Conservation (phyloP, 2,113 vertebrate genomes). For the Neogobius melanostomus region DNA sequence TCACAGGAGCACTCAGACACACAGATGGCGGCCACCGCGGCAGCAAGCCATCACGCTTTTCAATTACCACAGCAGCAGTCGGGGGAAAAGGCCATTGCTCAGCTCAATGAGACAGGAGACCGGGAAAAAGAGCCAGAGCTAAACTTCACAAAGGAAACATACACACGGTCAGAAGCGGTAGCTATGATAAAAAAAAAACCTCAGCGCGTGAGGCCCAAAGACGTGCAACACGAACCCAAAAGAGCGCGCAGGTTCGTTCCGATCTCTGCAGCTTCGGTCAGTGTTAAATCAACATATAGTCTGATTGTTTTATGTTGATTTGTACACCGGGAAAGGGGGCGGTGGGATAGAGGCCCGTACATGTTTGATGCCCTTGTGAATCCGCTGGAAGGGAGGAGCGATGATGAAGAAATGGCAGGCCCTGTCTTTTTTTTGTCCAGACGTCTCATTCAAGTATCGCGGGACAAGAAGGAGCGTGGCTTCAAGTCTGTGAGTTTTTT, state of each 20-base stretch:
- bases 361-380: slow-evolving; percentile 30
- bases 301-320: slow-evolving; percentile 60
- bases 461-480: neutral
- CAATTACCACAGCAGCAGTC: slow-evolving; percentile 69
- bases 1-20: slow-evolving; percentile 70
- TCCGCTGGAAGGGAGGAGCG: slow-evolving; percentile 13
- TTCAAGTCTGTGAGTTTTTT: neutral
- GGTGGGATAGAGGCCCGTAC: slow-evolving; percentile 9
- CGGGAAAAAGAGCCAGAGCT: slow-evolving; percentile 13
- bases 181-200: neutral
- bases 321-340: slow-evolving; percentile 26
- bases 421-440: slow-evolving; percentile 28
- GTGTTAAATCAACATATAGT: slow-evolving; percentile 67
- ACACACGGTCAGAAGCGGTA: neutral
- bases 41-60: slow-evolving; percentile 73
- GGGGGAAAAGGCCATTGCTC: slow-evolving; percentile 68
- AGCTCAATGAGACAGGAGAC: slow-evolving; percentile 32
- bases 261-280: slow-evolving; percentile 42
- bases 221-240: neutral
- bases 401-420: slow-evolving; percentile 11
- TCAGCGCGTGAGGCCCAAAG: neutral
- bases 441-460: slow-evolving; percentile 53
- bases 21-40: slow-evolving; percentile 71
- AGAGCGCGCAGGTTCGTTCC: slow-evolving; percentile 11
- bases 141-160: slow-evolving; percentile 22